Conservation (phyloP, 2,888 invertebrate genomes). For the Cactoblastis cactorum region DNA sequence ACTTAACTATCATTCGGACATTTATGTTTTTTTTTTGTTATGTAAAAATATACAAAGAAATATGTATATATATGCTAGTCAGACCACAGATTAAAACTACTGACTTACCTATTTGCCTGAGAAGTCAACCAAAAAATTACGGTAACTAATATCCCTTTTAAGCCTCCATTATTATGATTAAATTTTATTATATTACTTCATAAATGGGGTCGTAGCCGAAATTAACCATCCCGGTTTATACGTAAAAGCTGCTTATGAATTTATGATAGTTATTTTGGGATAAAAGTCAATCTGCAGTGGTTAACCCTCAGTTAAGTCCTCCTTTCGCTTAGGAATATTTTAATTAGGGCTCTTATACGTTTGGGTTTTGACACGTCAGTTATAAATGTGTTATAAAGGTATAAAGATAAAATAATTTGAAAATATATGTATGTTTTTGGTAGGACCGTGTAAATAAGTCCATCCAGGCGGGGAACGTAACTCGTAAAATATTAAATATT, state of each 20-base stretch:
- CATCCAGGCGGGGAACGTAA: too few relatives aligned
- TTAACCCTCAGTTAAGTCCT: background rate
- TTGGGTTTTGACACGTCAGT: background rate
- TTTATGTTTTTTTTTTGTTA: too few relatives aligned
- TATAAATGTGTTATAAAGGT: too few relatives aligned
- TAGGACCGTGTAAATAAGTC: too few relatives aligned
- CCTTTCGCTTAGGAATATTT: background rate
- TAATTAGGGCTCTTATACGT: background rate
- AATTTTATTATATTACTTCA: constrained; percentile 1
- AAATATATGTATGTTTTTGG: too few relatives aligned
- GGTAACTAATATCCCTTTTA: background rate
- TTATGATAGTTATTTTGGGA: constrained; percentile 3
- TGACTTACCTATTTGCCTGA: background rate
- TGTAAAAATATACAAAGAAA: too few relatives aligned
- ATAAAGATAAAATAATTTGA: too few relatives aligned
- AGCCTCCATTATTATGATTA: constrained; percentile 1
- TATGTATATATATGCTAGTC: too few relatives aligned
- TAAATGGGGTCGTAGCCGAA: background rate
- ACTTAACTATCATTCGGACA: too few relatives aligned
- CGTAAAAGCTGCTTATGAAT: constrained; percentile 6
- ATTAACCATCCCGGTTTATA: background rate
- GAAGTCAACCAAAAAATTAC: background rate
- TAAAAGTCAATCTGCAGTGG: background rate
- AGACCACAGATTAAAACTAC: too few relatives aligned
- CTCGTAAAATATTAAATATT: too few relatives aligned